phyloP scores from a whole-genome alignment of 2,113 vertebrate species.

The Haemorhous mexicanus region DNA sequence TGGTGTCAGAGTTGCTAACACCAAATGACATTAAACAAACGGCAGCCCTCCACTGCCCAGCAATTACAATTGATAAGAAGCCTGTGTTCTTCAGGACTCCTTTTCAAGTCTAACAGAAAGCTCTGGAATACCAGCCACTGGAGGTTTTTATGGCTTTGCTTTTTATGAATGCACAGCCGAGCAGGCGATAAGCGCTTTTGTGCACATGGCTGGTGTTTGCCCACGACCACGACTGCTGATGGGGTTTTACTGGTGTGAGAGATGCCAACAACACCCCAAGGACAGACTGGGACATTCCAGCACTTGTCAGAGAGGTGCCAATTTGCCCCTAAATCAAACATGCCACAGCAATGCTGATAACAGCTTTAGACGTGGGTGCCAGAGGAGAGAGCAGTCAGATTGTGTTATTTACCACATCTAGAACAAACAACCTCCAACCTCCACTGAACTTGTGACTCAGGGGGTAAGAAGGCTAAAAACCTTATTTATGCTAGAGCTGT shows the following conservation, averaged over 20 bases:
- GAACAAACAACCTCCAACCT: neutral
- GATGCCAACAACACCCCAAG: conserved; percentile 65
- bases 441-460: neutral
- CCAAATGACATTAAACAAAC: conserved; percentile 14
- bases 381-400: neutral
- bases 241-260: conserved; percentile 47
- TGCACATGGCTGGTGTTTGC: conserved; percentile 64
- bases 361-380: neutral
- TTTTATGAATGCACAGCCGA: conserved; percentile 31
- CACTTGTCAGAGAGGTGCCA: conserved; percentile 60
- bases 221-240: conserved; percentile 22
- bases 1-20: neutral
- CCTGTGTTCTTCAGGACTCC: conserved; percentile 38
- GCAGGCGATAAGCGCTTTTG: conserved; percentile 58
- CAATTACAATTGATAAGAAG: conserved; percentile 61
- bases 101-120: conserved; percentile 49
- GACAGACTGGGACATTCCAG: conserved; percentile 71
- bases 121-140: conserved; percentile 53
- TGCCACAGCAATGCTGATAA: conserved; percentile 12
- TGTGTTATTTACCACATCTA: neutral
- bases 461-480: neutral
- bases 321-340: conserved; percentile 46
- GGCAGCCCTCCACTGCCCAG: conserved; percentile 12
- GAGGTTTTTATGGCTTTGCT: conserved; percentile 70
- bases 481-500: neutral